Percentiles rank a stretch among this genome's conserved stretches.
These are phyloP conservation scores for Cephalotes varians DNA, from an alignment of 2,888 invertebrate species.

Conservation along the genomic window DNA sequence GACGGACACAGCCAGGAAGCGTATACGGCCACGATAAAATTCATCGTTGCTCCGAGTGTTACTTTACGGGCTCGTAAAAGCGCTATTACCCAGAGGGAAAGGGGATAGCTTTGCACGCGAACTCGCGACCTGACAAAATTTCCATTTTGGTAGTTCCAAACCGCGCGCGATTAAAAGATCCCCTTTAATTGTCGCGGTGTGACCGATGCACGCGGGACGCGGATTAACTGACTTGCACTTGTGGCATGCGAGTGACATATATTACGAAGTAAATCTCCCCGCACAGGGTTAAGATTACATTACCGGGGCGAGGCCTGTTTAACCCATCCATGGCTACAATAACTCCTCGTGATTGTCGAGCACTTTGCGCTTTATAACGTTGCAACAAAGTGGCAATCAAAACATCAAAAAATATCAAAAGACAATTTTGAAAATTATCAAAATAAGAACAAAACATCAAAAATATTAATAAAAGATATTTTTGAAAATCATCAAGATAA, in stretches of 20 bases:
- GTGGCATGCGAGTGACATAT: constrained; percentile 36
- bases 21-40: constrained; percentile 52
- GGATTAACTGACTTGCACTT: constrained; percentile 36
- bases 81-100: constrained; percentile 49
- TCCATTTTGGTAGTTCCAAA: constrained; percentile 30
- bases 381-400: neutral
- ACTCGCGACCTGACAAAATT: constrained; percentile 16
- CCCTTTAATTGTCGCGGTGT: constrained; percentile 16
- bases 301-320: neutral
- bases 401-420: neutral
- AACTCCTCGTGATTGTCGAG: constrained; percentile 11
- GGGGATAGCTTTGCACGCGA: constrained; percentile 31
- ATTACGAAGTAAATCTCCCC: constrained; percentile 1
- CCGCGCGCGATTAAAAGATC: constrained; percentile 36
- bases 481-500: neutral
- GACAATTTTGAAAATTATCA: neutral
- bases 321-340: constrained; percentile 1
- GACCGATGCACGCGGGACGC: constrained; percentile 2
- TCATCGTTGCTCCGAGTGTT: constrained; percentile 55
- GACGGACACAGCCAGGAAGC: neutral
- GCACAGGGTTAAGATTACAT: constrained; percentile 23
- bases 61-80: constrained; percentile 72
- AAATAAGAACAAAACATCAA: neutral
- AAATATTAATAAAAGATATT: neutral
- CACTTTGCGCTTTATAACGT: neutral